Evolutionary conservation across 2,888 invertebrate species (phyloP).

Genomic region (Mimumesa dahlbomi): DNA sequence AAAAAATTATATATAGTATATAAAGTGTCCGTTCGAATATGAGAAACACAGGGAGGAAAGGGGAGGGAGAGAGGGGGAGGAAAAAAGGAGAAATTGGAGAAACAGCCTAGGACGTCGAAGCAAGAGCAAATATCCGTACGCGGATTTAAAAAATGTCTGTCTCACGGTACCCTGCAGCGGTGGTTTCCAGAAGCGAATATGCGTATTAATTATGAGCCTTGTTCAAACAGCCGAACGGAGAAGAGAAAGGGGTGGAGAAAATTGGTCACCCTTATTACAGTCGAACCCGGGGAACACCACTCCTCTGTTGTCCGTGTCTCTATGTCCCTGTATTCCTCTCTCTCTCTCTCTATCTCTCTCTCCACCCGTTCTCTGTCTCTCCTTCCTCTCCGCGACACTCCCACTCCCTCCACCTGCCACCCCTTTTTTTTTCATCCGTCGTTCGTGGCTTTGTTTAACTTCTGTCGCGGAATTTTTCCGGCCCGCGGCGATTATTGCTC

Average conservation of each 20-base stretch:
- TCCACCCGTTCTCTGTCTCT: slow-evolving; percentile 15
- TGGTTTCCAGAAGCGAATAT: slow-evolving; percentile 69
- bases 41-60: neutral
- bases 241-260: slow-evolving; percentile 42
- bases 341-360: neutral
- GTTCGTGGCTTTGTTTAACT: slow-evolving; percentile 78
- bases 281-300: slow-evolving; percentile 50
- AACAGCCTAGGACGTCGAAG: too few species aligned
- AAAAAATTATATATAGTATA: neutral
- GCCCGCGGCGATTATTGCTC: slow-evolving; percentile 74
- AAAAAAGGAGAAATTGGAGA: too few species aligned
- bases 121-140: slow-evolving; percentile 53
- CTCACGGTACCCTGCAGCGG: slow-evolving; percentile 33
- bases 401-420: slow-evolving; percentile 28
- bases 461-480: slow-evolving; percentile 77
- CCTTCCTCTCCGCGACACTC: slow-evolving; percentile 52
- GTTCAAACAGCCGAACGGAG: slow-evolving; percentile 77
- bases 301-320: slow-evolving; percentile 31
- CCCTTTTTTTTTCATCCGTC: slow-evolving; percentile 53
- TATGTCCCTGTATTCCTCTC: slow-evolving; percentile 14
- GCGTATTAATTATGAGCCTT: slow-evolving; percentile 80
- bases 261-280: slow-evolving; percentile 72
- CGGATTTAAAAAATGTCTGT: slow-evolving; percentile 62
- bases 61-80: slow-evolving; percentile 9
- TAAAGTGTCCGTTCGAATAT: neutral